phyloP scores from a whole-genome alignment of 2,888 invertebrate genomes.

The Leptinotarsa peninsularis region DNA sequence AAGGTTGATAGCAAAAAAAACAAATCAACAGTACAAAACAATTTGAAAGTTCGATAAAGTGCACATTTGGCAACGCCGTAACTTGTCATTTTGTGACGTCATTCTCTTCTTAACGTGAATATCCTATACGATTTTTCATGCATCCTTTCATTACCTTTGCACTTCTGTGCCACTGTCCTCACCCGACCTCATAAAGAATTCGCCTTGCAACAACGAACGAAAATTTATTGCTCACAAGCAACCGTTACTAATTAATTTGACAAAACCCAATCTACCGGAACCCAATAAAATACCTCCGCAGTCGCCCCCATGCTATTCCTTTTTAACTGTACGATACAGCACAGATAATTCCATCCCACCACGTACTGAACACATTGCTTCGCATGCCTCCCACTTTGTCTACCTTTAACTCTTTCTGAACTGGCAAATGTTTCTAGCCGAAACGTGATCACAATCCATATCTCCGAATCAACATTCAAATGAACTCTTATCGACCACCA shows the following conservation, averaged over 20 bases:
- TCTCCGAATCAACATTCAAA: constrained; percentile 25
- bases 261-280: constrained; percentile 34
- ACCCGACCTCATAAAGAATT: constrained; percentile 19
- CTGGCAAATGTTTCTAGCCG: constrained; percentile 16
- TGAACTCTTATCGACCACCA: constrained; percentile 32
- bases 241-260: constrained; percentile 35
- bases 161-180: no score
- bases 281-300: constrained; percentile 30
- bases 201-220: constrained; percentile 3
- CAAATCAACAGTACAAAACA: no score
- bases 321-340: background rate
- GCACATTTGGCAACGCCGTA: no score
- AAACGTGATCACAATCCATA: constrained; percentile 32
- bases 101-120: no score
- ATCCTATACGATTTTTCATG: no score
- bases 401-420: background rate
- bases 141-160: no score
- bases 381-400: background rate
- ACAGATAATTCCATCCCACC: background rate
- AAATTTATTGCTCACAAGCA: constrained; percentile 30
- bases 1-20: no score
- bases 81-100: no score
- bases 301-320: constrained; percentile 11
- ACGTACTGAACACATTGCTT: background rate
- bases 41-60: no score